Evolutionary conservation across 2,113 vertebrate genomes (phyloP).

Genomic region (Anthoscopus minutus): DNA sequence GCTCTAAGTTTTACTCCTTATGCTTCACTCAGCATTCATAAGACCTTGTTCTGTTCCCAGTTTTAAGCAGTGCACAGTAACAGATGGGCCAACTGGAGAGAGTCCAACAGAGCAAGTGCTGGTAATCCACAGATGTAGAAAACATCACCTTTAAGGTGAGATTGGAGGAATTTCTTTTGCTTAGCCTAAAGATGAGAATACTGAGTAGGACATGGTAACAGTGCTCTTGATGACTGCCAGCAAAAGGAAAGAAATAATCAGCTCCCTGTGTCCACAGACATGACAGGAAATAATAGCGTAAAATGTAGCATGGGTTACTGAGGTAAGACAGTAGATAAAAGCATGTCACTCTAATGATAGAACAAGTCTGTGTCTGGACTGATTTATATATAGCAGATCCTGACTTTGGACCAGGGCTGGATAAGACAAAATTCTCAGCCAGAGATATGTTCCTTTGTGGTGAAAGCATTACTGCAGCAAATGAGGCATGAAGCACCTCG

Average conservation of each 20-base stretch:
- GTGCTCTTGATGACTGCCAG: background rate
- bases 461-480: background rate
- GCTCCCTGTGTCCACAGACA: background rate
- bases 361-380: constrained; percentile 10
- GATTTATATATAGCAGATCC: background rate
- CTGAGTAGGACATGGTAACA: background rate
- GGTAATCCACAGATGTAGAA: constrained; percentile 24
- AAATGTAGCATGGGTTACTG: background rate
- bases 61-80: background rate
- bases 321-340: constrained; percentile 15
- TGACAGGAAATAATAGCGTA: background rate
- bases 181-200: background rate
- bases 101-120: constrained; percentile 1
- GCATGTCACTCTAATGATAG: background rate
- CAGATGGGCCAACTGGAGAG: constrained; percentile 40
- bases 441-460: constrained; percentile 8
- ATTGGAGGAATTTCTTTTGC: constrained; percentile 6
- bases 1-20: constrained; percentile 18
- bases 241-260: background rate
- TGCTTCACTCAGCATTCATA: constrained; percentile 32
- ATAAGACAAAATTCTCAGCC: constrained; percentile 28
- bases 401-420: background rate
- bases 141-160: constrained; percentile 33
- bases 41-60: constrained; percentile 20
- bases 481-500: constrained; percentile 26